A percentile compares a stretch with the other conserved stretches of the same genome.
phyloP scores from a whole-genome alignment of 2,888 invertebrate species.

The Xestia sexstrigata region DNA sequence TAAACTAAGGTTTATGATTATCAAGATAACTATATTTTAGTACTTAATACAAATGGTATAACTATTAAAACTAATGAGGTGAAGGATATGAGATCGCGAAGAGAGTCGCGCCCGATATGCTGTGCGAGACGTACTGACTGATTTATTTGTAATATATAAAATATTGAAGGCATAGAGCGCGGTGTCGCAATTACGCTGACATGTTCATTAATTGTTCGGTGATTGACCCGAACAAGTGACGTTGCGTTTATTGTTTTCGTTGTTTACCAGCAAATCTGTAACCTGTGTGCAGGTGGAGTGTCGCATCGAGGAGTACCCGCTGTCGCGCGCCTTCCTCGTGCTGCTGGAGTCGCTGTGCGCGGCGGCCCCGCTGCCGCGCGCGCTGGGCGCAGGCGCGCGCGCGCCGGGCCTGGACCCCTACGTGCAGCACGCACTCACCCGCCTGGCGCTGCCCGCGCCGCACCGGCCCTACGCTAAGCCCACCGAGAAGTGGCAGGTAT shows the following conservation, averaged over 20 bases:
- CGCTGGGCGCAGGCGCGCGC: conserved; percentile 95
- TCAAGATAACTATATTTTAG: too few relatives aligned
- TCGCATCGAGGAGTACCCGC: conserved; percentile 96
- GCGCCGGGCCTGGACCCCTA: conserved; percentile 97
- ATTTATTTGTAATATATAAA: too few relatives aligned
- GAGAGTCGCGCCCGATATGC: too few relatives aligned
- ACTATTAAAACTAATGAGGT: too few relatives aligned
- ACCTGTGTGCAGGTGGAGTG: conserved; percentile 92
- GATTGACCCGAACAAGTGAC: too few relatives aligned
- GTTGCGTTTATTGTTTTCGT: background rate
- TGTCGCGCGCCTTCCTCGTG: conserved; percentile 95
- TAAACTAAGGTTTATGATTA: too few relatives aligned
- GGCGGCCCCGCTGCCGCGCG: conserved; percentile 93
- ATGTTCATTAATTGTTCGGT: too few relatives aligned
- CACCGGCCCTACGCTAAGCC: conserved; percentile 95
- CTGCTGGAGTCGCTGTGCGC: conserved; percentile 94
- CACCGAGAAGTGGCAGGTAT: conserved; percentile 93
- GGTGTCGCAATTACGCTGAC: too few relatives aligned
- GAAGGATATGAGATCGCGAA: too few relatives aligned
- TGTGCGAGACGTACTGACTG: too few relatives aligned
- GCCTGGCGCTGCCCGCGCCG: conserved; percentile 95
- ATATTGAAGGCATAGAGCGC: too few relatives aligned
- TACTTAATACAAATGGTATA: too few relatives aligned
- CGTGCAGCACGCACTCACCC: conserved; percentile 94
- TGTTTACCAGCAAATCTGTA: background rate